A percentile compares a stretch with the other conserved stretches of the same genome.
Evolutionary conservation across 2,113 vertebrate species (phyloP).

Genomic region (Solenodon paradoxus): DNA sequence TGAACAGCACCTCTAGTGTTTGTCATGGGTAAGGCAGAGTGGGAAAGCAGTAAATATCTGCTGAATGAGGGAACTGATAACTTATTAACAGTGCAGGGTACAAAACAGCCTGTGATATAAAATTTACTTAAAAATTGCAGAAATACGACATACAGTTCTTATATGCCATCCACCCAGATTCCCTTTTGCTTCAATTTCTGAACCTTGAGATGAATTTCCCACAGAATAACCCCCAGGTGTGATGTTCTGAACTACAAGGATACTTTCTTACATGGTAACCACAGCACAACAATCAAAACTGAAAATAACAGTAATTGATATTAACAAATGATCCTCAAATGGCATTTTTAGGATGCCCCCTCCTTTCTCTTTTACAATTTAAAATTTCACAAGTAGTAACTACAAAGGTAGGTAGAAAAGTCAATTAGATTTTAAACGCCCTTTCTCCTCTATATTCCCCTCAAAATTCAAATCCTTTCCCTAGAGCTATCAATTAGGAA

Average conservation of each 20-base stretch:
- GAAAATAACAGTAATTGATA: not conserved
- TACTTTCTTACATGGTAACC: too few relatives aligned
- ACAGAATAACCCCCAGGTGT: not conserved
- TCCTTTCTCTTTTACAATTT: not conserved
- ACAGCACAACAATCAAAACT: not conserved
- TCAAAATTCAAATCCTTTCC: not conserved
- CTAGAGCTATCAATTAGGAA: not conserved
- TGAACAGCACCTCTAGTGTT: not conserved
- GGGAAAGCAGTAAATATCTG: too few relatives aligned
- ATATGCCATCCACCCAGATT: not conserved
- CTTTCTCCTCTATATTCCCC: too few relatives aligned
- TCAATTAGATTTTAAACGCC: not conserved
- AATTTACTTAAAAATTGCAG: not conserved
- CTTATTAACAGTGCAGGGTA: not conserved
- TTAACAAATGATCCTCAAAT: not conserved
- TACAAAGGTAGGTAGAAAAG: not conserved
- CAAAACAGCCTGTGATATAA: not conserved
- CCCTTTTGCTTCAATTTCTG: not conserved
- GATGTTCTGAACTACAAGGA: not conserved
- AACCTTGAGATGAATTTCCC: not conserved
- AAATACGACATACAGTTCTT: not conserved
- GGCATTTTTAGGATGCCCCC: not conserved
- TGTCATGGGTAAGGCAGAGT: not conserved
- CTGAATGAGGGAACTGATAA: not conserved
- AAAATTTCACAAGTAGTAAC: not conserved